These are phyloP conservation scores for Petaurus breviceps DNA, from an alignment of 2,113 vertebrate species.

Conservation along the genomic window DNA sequence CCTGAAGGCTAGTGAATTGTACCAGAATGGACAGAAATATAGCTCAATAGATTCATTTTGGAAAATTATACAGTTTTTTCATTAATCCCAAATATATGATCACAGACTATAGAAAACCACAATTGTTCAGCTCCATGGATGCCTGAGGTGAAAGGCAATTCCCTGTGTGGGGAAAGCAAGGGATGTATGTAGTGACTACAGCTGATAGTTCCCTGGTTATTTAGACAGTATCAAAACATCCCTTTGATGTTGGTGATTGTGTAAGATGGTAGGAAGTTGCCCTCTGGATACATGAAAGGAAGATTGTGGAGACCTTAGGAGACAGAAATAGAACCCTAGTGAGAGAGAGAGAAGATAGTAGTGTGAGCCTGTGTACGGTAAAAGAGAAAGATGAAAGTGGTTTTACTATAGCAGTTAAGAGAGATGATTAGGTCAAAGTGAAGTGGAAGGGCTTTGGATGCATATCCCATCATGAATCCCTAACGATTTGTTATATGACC, in stretches of 20 bases:
- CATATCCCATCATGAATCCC: background rate
- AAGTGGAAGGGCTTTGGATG: background rate
- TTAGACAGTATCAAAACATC: background rate
- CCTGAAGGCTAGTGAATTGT: background rate
- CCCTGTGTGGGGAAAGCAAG: background rate
- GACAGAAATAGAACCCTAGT: background rate
- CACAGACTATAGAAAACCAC: background rate
- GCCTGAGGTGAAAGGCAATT: background rate
- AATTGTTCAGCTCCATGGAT: background rate
- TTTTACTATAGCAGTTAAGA: background rate
- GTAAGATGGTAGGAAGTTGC: background rate
- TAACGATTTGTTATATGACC: background rate
- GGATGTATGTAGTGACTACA: background rate
- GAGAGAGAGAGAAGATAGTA: background rate
- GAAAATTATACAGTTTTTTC: background rate
- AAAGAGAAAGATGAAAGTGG: background rate
- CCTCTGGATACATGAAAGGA: background rate
- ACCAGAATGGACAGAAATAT: background rate
- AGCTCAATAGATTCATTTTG: background rate
- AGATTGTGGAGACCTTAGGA: background rate
- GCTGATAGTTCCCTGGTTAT: background rate
- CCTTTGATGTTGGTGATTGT: background rate
- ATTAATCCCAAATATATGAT: background rate
- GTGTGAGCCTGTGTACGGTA: background rate
- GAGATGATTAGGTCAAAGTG: background rate